Base-by-base conservation (phyloP, 2,888 invertebrate genomes). In the Ormyrus nitidulus region DNA sequence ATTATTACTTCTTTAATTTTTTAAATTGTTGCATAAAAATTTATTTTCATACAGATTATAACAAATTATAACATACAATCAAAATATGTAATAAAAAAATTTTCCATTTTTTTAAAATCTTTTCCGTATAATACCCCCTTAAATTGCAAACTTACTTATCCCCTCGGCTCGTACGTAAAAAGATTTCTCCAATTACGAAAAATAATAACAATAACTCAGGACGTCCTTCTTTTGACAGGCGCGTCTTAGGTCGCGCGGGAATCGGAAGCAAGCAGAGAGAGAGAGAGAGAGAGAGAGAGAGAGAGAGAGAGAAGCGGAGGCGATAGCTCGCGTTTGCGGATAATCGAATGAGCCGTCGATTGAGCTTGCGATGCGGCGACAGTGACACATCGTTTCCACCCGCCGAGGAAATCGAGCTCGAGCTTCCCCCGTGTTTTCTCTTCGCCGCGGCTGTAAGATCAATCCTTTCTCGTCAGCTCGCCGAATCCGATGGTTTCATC, bases 321-420 rank as follows among this genome's bases (percentile, higher is more conserved):
- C 78, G 74, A 79, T 74, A 79, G 73, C 65, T 58, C 71, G 51
- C 19, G 19, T 19, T 19, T 19, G 19, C 53, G 66, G 70, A 78
- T 78, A 78, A 78, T 78, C 77, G 77, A 78, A 78, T 72, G 77
- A 78, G 77, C 78, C 78, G 73, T 79, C 78, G 73, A 79, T 79
- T 64, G 77, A 46, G 54, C 70, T 49, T 56, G 54, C 64, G 62
- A 66, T 34, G 54, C 51, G 73, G 68, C 74, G 79, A 79, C 79
- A 79, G 73, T 79, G 79, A 79, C 79, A 69, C 79, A 79, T 79
- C 73, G 79, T 64, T 79, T 74, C 56, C 59, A 19, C 58, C 51
- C 54, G 44, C 8, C 8, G 8, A 74, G 66, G 58, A 77, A 62
- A 62, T 77, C 61, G 70, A 77, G 69, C 56, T 9, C 13, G 13